Evolutionary conservation across 2,888 invertebrate species (phyloP), one percentile per base, ranked within the genome.

Genomic region (Xylota sylvarum): DNA sequence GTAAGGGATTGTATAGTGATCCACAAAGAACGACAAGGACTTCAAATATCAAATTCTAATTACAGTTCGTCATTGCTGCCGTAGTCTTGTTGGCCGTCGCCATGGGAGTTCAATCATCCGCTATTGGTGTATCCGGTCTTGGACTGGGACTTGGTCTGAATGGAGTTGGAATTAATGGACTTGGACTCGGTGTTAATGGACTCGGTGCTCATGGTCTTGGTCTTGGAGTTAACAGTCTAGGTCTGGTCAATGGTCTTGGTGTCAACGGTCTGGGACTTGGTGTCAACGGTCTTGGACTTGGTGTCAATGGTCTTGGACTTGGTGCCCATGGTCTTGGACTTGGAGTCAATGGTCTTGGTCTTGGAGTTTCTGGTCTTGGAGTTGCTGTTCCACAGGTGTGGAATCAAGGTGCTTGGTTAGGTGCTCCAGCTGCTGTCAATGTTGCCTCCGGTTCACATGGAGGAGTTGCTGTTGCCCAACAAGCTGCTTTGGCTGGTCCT

Each of bases 1-100:
- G 86, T 81, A 64, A 64, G 12, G 10, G 23, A 12, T 30, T 32
- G 6, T n/a, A n/a, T n/a, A n/a, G n/a, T 32, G n/a, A 12, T 46
- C n/a, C n/a, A 52, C n/a, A 2, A 10, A 0, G n/a, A 6, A 4
- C n/a, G n/a, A 12, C 6, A 30, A 14, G 37, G 35, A 35, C 19
- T 30, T 10, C 1, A 10, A 37, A 46, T 69, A 9, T 17, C 19
- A n/a, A 23, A 64, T 14, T 2, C 9, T 60, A 56, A 35, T 65
- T 88, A 2, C 74, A 92, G 91, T 91, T 90, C 90, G 89, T 89
- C 85, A 83, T 88, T 72, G 88, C 90, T 73, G 90, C 89, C 73
- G 88, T 89, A 88, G 88, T 91, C 88, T 89, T 90, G 81, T 89
- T 92, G 90, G 92, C 91, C 77, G 89, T 92, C 43, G 90, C 91